These are phyloP conservation scores for Ceryle rudis DNA, from an alignment of 2,797 vertebrate species.

Conservation along the genomic window DNA sequence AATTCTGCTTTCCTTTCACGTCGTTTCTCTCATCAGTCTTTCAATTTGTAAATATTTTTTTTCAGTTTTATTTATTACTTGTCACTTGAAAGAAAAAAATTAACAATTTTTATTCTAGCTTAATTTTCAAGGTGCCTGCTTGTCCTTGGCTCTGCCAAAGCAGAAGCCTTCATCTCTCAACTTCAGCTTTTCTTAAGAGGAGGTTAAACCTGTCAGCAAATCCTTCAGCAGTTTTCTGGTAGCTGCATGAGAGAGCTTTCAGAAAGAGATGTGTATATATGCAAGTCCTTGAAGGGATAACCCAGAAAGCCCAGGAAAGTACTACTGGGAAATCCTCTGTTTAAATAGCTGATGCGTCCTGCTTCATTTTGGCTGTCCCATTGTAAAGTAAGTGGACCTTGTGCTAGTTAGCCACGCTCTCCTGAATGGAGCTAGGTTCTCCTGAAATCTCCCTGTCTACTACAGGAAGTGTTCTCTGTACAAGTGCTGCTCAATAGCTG, in stretches of 20 bases:
- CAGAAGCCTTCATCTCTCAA: not conserved
- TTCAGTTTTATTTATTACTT: not conserved
- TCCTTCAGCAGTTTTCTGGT: not conserved
- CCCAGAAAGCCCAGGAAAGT: not conserved
- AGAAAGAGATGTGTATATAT: not conserved
- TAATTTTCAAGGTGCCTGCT: not conserved
- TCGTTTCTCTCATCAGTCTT: not conserved
- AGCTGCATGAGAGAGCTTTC: not conserved
- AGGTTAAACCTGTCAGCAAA: not conserved
- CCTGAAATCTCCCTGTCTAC: not conserved
- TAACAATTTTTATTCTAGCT: not conserved
- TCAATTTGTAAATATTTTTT: not conserved
- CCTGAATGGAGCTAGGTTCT: not conserved
- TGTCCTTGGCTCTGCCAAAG: not conserved
- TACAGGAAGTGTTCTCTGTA: not conserved
- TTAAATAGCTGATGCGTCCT: fast-evolving
- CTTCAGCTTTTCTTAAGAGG: not conserved
- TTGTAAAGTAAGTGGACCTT: not conserved
- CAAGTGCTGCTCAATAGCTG: not conserved
- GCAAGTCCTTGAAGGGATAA: not conserved
- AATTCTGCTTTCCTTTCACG: not conserved
- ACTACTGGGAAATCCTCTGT: not conserved
- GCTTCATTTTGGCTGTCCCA: not conserved
- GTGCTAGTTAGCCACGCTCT: not conserved
- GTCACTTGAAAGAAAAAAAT: not conserved